Evolutionary conservation across 2,113 vertebrate species (phyloP).

Genomic region (Gobiocypris rarus): DNA sequence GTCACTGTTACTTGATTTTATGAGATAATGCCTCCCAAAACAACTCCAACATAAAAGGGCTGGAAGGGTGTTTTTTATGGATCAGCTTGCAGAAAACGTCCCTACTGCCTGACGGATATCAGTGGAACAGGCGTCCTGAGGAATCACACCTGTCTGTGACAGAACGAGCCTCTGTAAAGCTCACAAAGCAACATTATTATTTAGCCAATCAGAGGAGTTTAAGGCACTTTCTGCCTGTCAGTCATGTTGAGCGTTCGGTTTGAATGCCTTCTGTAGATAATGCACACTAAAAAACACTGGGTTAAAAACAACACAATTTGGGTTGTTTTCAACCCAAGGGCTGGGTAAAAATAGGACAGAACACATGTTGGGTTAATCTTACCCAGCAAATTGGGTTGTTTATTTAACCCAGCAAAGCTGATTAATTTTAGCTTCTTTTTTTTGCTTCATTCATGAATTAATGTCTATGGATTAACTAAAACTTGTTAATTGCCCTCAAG

Average conservation of each 20-base stretch:
- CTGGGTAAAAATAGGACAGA: too few relatives aligned
- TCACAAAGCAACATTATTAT: background rate
- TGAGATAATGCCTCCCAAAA: constrained; percentile 5
- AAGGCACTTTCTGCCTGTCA: background rate
- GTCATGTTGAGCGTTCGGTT: background rate
- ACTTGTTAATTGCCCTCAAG: too few relatives aligned
- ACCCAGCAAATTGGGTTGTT: too few relatives aligned
- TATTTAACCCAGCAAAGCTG: too few relatives aligned
- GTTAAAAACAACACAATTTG: too few relatives aligned
- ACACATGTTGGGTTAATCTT: too few relatives aligned
- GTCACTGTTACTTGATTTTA: background rate
- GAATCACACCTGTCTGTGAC: constrained; percentile 25
- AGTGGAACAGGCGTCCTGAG: background rate
- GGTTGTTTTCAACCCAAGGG: too few relatives aligned
- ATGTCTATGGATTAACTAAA: too few relatives aligned
- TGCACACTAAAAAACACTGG: too few relatives aligned
- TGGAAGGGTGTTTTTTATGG: background rate
- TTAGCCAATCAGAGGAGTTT: background rate
- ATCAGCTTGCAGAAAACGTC: background rate
- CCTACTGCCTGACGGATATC: background rate
- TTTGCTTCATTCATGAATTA: too few relatives aligned
- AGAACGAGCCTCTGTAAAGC: background rate
- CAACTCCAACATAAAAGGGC: background rate
- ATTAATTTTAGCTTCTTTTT: too few relatives aligned
- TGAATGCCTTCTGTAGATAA: too few relatives aligned